These are phyloP conservation scores for Ictalurus furcatus DNA, from an alignment of 2,113 vertebrate species.

Conservation along the genomic window DNA sequence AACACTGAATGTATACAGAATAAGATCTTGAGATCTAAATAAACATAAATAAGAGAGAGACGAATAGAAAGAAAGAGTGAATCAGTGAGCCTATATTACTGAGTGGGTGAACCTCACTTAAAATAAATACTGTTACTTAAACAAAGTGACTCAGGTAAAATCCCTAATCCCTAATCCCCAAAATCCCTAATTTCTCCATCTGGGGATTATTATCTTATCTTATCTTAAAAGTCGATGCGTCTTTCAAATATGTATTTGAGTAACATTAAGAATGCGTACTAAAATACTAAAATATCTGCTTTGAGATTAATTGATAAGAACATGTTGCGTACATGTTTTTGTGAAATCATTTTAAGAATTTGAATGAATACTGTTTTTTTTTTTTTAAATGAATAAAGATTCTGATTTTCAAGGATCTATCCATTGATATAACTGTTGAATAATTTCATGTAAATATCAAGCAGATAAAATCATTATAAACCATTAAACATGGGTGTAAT, in stretches of 20 bases:
- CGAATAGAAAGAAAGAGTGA: not conserved
- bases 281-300: not conserved
- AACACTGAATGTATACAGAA: not conserved
- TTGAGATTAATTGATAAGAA: not conserved
- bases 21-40: not conserved
- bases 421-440: not conserved
- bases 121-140: not conserved
- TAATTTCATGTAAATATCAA: not conserved
- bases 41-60: not conserved
- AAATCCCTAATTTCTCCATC: no score
- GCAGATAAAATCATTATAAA: not conserved
- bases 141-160: not conserved
- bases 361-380: not conserved
- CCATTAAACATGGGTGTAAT: not conserved
- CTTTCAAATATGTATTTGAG: not conserved
- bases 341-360: not conserved
- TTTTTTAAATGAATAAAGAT: not conserved
- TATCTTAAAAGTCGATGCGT: not conserved
- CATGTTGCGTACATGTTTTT: not conserved
- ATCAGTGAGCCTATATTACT: not conserved
- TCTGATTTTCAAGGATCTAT: not conserved
- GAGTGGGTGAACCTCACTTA: not conserved
- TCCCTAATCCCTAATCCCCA: no score
- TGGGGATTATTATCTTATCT: no score
- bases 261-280: not conserved